Evolutionary conservation across 2,797 vertebrate species (phyloP).

Genomic region (Leucoraja ocellata): DNA sequence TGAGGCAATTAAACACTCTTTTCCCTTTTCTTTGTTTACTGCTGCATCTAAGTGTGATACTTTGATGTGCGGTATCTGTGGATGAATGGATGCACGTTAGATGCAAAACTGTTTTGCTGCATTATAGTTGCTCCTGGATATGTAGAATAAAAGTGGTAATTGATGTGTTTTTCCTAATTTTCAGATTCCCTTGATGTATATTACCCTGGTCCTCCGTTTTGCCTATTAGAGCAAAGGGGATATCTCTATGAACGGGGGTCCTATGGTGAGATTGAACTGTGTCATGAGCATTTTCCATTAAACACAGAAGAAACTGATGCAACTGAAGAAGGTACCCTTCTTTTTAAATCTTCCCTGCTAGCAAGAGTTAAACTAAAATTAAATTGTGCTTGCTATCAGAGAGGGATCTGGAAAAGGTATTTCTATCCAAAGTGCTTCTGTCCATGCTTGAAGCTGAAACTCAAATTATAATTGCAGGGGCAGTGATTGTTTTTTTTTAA

Average conservation of each 20-base stretch:
- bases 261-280: slow-evolving; percentile 52
- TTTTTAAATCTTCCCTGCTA: neutral
- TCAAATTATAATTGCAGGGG: neutral
- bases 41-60: neutral
- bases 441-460: neutral
- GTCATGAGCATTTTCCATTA: slow-evolving; percentile 53
- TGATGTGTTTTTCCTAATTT: slow-evolving; percentile 26
- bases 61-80: neutral
- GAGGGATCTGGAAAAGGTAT: neutral
- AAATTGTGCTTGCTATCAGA: neutral
- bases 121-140: neutral
- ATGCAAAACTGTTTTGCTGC: neutral
- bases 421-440: neutral
- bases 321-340: slow-evolving; percentile 27
- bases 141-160: neutral
- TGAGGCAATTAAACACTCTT: neutral
- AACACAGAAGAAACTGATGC: slow-evolving; percentile 39
- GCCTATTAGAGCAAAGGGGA: slow-evolving; percentile 52
- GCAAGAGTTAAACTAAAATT: neutral
- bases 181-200: slow-evolving; percentile 53
- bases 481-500: neutral
- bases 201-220: slow-evolving; percentile 51
- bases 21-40: neutral
- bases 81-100: neutral
- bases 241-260: slow-evolving; percentile 48